Evolutionary conservation across 2,888 invertebrate species (phyloP).

Genomic region (Ischnura elegans): DNA sequence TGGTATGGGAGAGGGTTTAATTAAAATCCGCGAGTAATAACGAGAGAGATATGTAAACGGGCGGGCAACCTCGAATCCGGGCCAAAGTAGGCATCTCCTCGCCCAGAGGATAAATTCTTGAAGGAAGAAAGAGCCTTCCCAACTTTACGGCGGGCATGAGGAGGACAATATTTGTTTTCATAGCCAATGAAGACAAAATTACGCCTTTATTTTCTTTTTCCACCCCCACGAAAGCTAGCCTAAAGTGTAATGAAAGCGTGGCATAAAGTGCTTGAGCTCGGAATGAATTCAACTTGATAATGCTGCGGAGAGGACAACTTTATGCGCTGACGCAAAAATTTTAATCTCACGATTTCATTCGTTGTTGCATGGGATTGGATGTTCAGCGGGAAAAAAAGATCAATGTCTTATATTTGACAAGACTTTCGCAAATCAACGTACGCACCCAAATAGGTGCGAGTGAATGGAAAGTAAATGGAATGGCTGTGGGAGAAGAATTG

Average conservation of each 20-base stretch:
- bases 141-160: background rate
- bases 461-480: no score
- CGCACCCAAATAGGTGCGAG: no score
- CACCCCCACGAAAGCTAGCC: background rate
- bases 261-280: background rate
- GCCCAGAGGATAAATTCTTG: constrained; percentile 5
- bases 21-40: constrained; percentile 11
- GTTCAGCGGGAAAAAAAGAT: background rate
- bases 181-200: constrained; percentile 1
- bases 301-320: background rate
- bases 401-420: background rate
- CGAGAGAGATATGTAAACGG: background rate
- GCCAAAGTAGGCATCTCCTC: background rate
- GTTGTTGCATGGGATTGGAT: background rate
- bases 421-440: no score
- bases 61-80: background rate
- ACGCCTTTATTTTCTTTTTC: background rate
- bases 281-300: background rate
- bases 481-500: no score
- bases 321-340: background rate
- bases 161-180: constrained; percentile 20
- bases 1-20: background rate
- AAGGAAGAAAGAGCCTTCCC: background rate
- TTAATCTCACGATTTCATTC: background rate
- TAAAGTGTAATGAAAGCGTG: background rate